Evolutionary conservation across 2,888 invertebrate genomes (phyloP), one percentile per base, ranked within the genome.

Genomic region (Hololepta plana): DNA sequence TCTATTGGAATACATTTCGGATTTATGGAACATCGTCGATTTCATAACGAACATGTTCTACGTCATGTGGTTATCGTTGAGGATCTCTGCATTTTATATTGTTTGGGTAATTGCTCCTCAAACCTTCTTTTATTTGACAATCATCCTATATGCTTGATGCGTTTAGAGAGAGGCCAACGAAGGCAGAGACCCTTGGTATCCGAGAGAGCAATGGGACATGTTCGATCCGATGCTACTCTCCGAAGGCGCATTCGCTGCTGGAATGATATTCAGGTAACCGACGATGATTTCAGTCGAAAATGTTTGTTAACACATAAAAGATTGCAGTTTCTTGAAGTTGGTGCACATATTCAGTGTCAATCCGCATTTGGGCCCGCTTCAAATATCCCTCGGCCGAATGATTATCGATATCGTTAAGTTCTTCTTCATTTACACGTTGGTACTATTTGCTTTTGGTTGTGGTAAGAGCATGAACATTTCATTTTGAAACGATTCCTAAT

Each of bases 21-120:
- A 98, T 53, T 67, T 96, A 36, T 98, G 96, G 96, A 96, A 98
- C 50, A 87, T 96, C 33, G 80, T 96, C 3, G 96, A 96, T 55
- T 95, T 95, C 49, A 80, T 93, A 42, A 95, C 95, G 4, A 95
- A 96, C 51, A 72, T 82, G 41, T 81, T 96, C 43, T 98, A 96
- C 49, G 79, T 95, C 12, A 76, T 85, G 20, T 96, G 96, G 71
- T 74, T 95, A 37, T 71, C 79, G 29, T 64, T 96, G 38, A 62
- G 96, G 35, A 64, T 84, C 28, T 79, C 90, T 0, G 77, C 96
- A 8, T 91, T 84, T 70, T 72, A 79, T 41, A 67, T 80, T 28
- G 81, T 82, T 12, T 84, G 84, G 73, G 96, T 93, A 60, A 54
- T 57, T 20, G 21, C 3, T 9, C 17, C 15, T 17, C 3, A 3